Evolutionary conservation across 2,888 invertebrate species (phyloP), one percentile per base, ranked within the genome.

Genomic region (Lithodes maja): DNA sequence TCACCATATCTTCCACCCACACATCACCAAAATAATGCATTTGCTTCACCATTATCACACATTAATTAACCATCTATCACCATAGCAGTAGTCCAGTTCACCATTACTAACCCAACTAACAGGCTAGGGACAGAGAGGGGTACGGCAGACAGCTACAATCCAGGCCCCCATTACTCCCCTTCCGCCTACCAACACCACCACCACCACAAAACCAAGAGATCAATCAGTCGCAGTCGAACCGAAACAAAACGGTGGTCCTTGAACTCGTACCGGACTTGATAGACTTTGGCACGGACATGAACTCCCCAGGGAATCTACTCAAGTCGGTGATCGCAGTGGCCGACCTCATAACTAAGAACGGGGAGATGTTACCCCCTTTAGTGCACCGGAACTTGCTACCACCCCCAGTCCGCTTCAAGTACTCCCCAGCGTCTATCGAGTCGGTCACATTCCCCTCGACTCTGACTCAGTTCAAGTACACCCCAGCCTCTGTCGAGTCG

Each of bases 81-180:
- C 5, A 12, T 71, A 71, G n/a, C 71, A 71, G 3, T 17, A 71
- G 71, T 71, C 71, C 17, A 71, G 71, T 71, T 71, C 52, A 9
- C 2, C 12, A n/a, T 53, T 7, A 87, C 83, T 87, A 87, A 87
- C 87, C 80, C 83, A 61, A 87, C 87, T 87, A 84, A 87, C 87
- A 87, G 87, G 83, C 50, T n/a, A 33, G 69, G 74, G 83, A 50
- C n/a, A 33, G 69, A 80, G 83, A 50, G 17, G 79, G 71, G 33
- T 84, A 50, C 50, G 17, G 17, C 71, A 71, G 71, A 71, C 71
- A n/a, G 71, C 17, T 71, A 71, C 71, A 12, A 12, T 3, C 15
- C 71, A n/a, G 15, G 17, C 71, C 71, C 17, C n/a, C 71, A 12
- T 5, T 17, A 78, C 78, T 50, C 50, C 78, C 50, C 78, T 50